Base-by-base conservation (phyloP, 2,797 vertebrate species). In the Apogon talboti region DNA sequence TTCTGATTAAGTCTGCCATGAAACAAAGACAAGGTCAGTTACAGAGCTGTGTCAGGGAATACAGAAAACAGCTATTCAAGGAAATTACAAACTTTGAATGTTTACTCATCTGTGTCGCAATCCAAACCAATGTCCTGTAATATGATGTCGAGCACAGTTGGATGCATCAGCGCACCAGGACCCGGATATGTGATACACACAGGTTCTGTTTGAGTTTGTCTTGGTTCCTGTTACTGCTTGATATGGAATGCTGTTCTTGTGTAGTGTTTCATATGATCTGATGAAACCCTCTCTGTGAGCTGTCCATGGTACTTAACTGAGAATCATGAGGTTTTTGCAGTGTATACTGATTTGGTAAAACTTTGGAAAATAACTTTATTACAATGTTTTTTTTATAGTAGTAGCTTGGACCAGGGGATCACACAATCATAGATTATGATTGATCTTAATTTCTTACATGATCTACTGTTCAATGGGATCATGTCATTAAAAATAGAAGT, bases 1-100 rank as follows among this genome's bases (percentile, higher is more conserved):
- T 49, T 81, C 76, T 88, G 80, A 89, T 91, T 86, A 87, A 82
- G 60, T 83, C 59, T 50, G 3, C 50, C 80, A 66, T 68, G 46
- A 82, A 82, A 84, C 67, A 58, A 66, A 52, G 40, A 18, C 41
- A 11, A 21, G 38, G 61, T 74, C 77, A 63, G 24, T 51, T 2
- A 6, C 38, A 42, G 52, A 74, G 64, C 30, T 6, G 3, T 38
- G 57, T 47, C 11, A 2, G 11, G n/a, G n/a, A 50, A 62, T 56
- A 44, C 12, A 75, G 55, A 51, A 76, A 51, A 64, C 43, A 6
- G 35, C 46, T 75, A 35, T 53, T 56, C 42, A 56, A 59, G 53
- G 76, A 85, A 87, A 83, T 61, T 7, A 21, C 52, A 51, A 54
- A 69, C 56, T 67, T 80, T 69, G 35, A 51, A 48, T 76, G 61